phyloP scores from a whole-genome alignment of 2,113 vertebrate species.

The Hipposideros armiger region DNA sequence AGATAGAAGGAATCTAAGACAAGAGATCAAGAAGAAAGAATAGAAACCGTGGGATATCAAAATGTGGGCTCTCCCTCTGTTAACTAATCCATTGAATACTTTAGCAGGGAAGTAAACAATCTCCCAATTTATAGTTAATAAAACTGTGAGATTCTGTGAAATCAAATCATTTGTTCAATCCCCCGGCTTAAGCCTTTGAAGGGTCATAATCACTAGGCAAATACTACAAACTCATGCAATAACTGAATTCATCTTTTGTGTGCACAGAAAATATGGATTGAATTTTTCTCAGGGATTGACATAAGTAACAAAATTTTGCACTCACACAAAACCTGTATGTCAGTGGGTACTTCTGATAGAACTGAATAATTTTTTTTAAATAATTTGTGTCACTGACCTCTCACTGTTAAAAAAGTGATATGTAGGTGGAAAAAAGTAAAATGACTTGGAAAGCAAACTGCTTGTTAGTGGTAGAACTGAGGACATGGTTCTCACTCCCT shows the following conservation, averaged over 20 bases:
- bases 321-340: background rate
- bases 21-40: constrained; percentile 4
- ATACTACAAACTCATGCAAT: background rate
- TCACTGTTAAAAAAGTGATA: background rate
- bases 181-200: background rate
- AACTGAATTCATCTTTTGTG: background rate
- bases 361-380: background rate
- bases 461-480: background rate
- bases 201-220: background rate
- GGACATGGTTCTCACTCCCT: background rate
- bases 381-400: background rate
- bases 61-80: background rate
- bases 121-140: background rate
- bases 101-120: background rate
- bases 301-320: background rate
- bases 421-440: background rate
- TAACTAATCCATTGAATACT: background rate
- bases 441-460: background rate
- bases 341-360: background rate
- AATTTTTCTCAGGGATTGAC: constrained; percentile 1
- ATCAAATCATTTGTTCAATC: background rate
- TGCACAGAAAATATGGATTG: background rate
- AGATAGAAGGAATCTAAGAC: background rate
- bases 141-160: constrained; percentile 9
- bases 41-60: background rate